Evolutionary conservation across 2,797 vertebrate species (phyloP).

Genomic region (Acanthurus lineatus): DNA sequence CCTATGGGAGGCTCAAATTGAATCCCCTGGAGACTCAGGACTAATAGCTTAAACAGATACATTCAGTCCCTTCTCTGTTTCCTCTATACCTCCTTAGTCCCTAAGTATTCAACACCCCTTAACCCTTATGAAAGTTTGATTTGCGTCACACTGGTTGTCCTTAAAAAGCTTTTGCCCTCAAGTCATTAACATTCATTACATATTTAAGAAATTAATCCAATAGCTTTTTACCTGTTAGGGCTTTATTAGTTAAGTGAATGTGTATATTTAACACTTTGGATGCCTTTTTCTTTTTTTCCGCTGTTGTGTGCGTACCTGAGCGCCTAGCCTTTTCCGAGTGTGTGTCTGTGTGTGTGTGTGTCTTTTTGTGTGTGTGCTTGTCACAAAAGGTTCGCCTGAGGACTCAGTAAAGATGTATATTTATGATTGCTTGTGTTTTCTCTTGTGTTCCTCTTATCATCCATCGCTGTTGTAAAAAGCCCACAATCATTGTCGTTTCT

Average conservation of each 20-base stretch:
- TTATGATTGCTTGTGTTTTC: constrained; percentile 84
- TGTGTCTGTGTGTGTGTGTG: constrained; percentile 30
- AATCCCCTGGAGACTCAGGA: constrained; percentile 63
- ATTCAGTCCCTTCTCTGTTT: constrained; percentile 69
- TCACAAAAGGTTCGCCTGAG: constrained; percentile 83
- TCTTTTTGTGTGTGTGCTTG: constrained; percentile 65
- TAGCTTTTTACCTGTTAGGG: constrained; percentile 42
- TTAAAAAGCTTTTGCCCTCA: constrained; percentile 46
- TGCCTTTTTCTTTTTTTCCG: constrained; percentile 52
- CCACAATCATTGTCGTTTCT: constrained; percentile 87
- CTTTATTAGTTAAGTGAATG: constrained; percentile 46
- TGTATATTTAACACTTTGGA: constrained; percentile 51
- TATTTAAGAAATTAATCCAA: constrained; percentile 51
- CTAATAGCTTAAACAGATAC: constrained; percentile 78
- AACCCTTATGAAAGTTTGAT: constrained; percentile 76
- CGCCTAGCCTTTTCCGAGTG: constrained; percentile 31
- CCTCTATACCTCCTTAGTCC: constrained; percentile 61
- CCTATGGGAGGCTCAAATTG: constrained; percentile 80
- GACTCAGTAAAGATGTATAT: constrained; percentile 84
- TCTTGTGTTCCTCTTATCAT: constrained; percentile 86
- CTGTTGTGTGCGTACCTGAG: constrained; percentile 59
- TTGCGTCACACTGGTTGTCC: constrained; percentile 34
- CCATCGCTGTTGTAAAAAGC: constrained; percentile 86
- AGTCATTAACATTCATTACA: constrained; percentile 59
- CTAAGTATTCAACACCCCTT: constrained; percentile 60